Evolutionary conservation across 2,888 invertebrate genomes (phyloP).

Genomic region (Esperia sulphurella): DNA sequence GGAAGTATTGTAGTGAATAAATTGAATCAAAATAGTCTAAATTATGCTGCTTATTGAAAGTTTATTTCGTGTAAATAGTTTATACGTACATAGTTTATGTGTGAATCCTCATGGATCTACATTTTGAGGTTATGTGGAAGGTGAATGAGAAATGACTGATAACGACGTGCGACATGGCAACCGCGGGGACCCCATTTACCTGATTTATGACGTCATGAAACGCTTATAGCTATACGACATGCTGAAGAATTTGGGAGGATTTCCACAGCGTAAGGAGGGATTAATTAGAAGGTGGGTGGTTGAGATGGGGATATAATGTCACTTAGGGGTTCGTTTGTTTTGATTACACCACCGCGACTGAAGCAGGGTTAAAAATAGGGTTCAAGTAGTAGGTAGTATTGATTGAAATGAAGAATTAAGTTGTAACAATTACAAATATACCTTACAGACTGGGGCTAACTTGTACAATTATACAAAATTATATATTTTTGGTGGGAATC

Average conservation of each 20-base stretch:
- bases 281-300: slow-evolving; percentile 7
- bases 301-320: background rate
- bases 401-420: too few species aligned
- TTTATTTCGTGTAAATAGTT: too few species aligned
- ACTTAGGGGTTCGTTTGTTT: background rate
- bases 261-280: slow-evolving; percentile 4
- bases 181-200: slow-evolving; percentile 42
- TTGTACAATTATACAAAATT: too few species aligned
- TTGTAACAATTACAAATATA: too few species aligned
- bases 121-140: slow-evolving; percentile 2
- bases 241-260: slow-evolving; percentile 11
- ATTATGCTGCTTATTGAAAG: too few species aligned
- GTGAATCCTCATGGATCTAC: background rate
- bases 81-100: background rate
- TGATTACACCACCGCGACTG: too few species aligned
- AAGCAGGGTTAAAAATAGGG: too few species aligned
- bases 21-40: too few species aligned
- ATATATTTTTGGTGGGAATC: too few species aligned
- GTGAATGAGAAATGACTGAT: slow-evolving; percentile 45
- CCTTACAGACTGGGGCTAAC: too few species aligned
- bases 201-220: slow-evolving; percentile 48
- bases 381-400: too few species aligned
- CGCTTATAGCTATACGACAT: slow-evolving; percentile 18
- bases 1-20: too few species aligned
- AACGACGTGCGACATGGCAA: slow-evolving; percentile 36